Conservation (phyloP, 2,113 vertebrate genomes). For the Aphyosemion australe region DNA sequence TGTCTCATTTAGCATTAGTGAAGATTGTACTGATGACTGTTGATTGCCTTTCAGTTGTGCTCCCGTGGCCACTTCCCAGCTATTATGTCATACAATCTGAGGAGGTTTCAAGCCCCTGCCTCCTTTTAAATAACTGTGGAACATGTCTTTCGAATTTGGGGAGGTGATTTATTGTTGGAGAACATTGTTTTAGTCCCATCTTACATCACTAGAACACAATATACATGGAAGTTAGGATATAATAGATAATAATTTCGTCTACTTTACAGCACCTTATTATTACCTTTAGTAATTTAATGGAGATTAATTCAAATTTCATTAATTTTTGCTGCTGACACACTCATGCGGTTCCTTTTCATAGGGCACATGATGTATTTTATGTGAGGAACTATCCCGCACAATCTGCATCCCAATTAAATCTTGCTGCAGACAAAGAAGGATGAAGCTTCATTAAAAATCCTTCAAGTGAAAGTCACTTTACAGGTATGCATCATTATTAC, state of each 20-base stretch:
- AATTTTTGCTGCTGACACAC: constrained; percentile 49
- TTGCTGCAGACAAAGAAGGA: constrained; percentile 29
- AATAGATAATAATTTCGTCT: constrained; percentile 32
- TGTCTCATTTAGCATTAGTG: background rate
- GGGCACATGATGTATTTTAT: constrained; percentile 46
- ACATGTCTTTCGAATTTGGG: constrained; percentile 1
- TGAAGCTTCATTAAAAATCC: constrained; percentile 67
- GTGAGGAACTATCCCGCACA: constrained; percentile 41
- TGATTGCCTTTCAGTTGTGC: constrained; percentile 17
- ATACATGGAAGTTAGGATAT: constrained; percentile 31
- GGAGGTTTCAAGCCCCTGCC: constrained; percentile 5
- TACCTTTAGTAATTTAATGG: constrained; percentile 44
- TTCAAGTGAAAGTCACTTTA: constrained; percentile 60
- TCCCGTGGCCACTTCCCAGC: background rate
- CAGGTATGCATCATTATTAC: constrained; percentile 68
- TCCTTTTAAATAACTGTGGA: constrained; percentile 4
- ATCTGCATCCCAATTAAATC: constrained; percentile 55
- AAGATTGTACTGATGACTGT: constrained; percentile 10
- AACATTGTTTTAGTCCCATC: constrained; percentile 25
- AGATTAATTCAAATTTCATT: constrained; percentile 62
- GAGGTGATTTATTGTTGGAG: constrained; percentile 11
- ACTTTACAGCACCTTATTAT: constrained; percentile 47
- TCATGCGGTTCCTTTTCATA: constrained; percentile 40
- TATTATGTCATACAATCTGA: background rate
- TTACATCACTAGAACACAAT: constrained; percentile 20